These are phyloP conservation scores for Ophion costatus DNA, from an alignment of 2,888 invertebrate species.

Conservation along the genomic window DNA sequence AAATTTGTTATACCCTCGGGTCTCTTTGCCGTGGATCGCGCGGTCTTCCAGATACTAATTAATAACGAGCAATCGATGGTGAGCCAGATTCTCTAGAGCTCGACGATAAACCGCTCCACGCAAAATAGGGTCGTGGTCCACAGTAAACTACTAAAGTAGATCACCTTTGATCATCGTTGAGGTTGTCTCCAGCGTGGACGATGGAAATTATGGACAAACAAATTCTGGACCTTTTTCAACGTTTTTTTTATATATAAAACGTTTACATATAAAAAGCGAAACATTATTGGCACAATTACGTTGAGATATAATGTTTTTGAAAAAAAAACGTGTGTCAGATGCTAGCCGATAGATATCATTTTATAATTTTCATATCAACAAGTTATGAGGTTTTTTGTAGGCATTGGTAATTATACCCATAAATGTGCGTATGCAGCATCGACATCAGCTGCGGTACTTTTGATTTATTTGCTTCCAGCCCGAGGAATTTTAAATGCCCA, in stretches of 20 bases:
- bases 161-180: background rate
- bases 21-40: background rate
- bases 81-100: background rate
- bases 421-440: no score
- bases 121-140: background rate
- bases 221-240: background rate
- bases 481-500: no score
- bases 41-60: background rate
- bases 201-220: background rate
- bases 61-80: conserved; percentile 1
- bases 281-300: background rate
- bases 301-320: background rate
- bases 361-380: no score
- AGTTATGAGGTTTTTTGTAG: background rate
- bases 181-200: background rate
- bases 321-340: background rate
- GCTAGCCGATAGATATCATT: background rate
- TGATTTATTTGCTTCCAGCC: no score
- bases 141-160: background rate
- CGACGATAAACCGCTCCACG: background rate
- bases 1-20: background rate
- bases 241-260: no score
- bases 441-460: no score
- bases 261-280: background rate
- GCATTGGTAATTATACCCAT: no score